These are phyloP conservation scores for Miltochrista miniata DNA, from an alignment of 2,888 invertebrate species.

Conservation along the genomic window DNA sequence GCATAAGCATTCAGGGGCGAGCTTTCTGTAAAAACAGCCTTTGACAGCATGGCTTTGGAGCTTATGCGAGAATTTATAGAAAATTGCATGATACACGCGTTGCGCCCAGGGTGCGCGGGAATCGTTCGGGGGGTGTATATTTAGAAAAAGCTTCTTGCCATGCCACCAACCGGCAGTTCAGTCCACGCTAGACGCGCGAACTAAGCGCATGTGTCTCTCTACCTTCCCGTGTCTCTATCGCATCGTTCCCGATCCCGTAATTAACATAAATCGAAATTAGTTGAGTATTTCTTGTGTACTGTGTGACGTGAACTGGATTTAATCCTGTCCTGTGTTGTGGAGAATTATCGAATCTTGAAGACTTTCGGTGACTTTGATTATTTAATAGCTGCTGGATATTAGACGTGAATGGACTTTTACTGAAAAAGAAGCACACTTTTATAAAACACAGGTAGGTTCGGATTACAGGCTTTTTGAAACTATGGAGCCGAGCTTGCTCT, in stretches of 20 bases:
- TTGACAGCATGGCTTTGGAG: constrained; percentile 78
- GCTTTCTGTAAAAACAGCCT: constrained; percentile 72
- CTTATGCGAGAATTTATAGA: constrained; percentile 82
- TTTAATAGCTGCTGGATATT: constrained; percentile 43
- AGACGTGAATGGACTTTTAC: constrained; percentile 56
- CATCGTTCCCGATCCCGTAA: constrained; percentile 63
- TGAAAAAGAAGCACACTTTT: constrained; percentile 43
- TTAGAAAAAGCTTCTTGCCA: constrained; percentile 63
- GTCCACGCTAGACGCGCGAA: constrained; percentile 67
- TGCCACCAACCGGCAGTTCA: constrained; percentile 51
- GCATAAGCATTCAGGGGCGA: constrained; percentile 55
- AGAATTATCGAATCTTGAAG: constrained; percentile 32
- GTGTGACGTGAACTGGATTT: constrained; percentile 71
- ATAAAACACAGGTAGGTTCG: constrained; percentile 59
- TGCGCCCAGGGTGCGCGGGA: constrained; percentile 72
- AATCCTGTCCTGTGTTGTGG: constrained; percentile 57
- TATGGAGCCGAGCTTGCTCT: constrained; percentile 12
- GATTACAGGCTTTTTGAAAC: constrained; percentile 30
- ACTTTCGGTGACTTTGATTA: constrained; percentile 48
- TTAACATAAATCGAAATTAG: constrained; percentile 68
- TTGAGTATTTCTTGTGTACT: constrained; percentile 57
- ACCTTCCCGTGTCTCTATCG: constrained; percentile 42
- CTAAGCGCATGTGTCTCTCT: constrained; percentile 57
- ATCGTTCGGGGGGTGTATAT: constrained; percentile 75
- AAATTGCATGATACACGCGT: constrained; percentile 79